Conservation (phyloP, 2,797 vertebrate species). For the Sparus aurata region DNA sequence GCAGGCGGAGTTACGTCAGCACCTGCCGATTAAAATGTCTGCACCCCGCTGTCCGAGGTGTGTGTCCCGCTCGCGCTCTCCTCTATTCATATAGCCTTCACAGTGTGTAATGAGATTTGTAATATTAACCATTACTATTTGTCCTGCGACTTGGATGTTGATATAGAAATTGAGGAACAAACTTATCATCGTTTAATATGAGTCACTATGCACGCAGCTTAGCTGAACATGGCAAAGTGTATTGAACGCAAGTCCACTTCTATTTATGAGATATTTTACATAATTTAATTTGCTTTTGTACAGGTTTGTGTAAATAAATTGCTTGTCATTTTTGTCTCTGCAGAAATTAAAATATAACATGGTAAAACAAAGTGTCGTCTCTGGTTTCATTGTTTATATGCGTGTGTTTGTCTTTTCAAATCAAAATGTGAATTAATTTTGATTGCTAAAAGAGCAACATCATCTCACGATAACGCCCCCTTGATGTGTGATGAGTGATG, state of each 20-base stretch:
- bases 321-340: constrained; percentile 99
- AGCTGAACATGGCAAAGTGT: constrained; percentile 99
- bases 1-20: neutral
- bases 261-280: constrained; percentile 99
- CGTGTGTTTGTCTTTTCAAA: neutral
- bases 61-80: constrained; percentile 87
- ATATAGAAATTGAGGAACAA: constrained; percentile 97
- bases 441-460: neutral
- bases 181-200: constrained; percentile 99
- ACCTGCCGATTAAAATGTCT: constrained; percentile 28
- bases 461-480: neutral
- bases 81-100: constrained; percentile 91
- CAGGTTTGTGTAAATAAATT: constrained; percentile 99
- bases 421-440: neutral
- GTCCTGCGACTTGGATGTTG: constrained; percentile 99
- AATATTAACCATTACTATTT: constrained; percentile 98
- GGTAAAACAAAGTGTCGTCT: constrained; percentile 84
- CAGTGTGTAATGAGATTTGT: constrained; percentile 95
- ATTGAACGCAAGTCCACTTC: constrained; percentile 99
- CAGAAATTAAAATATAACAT: constrained; percentile 99
- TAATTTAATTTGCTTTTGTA: constrained; percentile 99
- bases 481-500: neutral
- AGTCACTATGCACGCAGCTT: constrained; percentile 99
- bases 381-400: neutral
- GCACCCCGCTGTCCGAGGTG: constrained; percentile 83